phyloP scores from a whole-genome alignment of 2,113 vertebrate genomes.

The Conger conger region DNA sequence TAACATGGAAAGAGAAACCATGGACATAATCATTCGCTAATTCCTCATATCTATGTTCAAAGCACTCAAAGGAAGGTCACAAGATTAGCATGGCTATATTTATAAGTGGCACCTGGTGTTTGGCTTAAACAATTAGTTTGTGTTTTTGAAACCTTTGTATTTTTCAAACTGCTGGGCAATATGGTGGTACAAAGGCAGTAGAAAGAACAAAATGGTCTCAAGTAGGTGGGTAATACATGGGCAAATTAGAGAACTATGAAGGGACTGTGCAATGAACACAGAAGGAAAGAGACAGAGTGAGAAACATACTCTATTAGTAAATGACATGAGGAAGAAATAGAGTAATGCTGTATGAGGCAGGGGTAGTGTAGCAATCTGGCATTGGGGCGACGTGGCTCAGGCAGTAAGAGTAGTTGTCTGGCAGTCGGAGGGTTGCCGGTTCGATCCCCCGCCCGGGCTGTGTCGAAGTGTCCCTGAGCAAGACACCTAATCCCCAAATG shows the following conservation, averaged over 20 bases:
- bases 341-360: background rate
- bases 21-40: background rate
- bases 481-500: too few species aligned
- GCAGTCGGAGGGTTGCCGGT: too few species aligned
- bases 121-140: background rate
- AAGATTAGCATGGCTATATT: background rate
- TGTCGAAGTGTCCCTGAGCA: too few species aligned
- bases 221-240: background rate
- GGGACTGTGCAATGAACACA: background rate
- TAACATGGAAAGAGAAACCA: background rate
- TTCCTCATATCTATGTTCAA: background rate
- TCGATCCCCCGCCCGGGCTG: too few species aligned
- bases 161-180: background rate
- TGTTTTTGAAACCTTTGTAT: constrained; percentile 4
- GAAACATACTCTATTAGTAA: background rate
- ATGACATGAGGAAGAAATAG: background rate
- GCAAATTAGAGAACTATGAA: background rate
- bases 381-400: too few species aligned
- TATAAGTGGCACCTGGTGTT: background rate
- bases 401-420: too few species aligned
- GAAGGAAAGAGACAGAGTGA: background rate
- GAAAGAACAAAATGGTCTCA: background rate
- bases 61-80: constrained; percentile 2
- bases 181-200: background rate
- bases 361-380: background rate